These are phyloP conservation scores for Diorhabda carinulata DNA, from an alignment of 1,140 invertebrate genomes.

Conservation along the genomic window DNA sequence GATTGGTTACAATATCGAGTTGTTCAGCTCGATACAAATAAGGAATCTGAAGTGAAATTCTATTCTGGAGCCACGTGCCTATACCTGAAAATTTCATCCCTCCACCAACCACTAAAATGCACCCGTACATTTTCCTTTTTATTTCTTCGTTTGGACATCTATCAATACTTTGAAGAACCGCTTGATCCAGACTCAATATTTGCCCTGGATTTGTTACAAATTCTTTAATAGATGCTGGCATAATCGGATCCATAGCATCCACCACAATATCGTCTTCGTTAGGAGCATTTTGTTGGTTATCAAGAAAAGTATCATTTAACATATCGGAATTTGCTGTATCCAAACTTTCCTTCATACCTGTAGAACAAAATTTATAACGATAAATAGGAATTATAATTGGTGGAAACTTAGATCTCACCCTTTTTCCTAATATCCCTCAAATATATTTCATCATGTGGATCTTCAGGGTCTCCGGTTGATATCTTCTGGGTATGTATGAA, in stretches of 20 bases:
- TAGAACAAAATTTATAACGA: slow-evolving; percentile 41
- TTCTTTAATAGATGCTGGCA: slow-evolving; percentile 54
- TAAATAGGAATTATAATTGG: background rate
- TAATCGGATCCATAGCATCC: slow-evolving; percentile 64
- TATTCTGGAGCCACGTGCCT: slow-evolving; percentile 83
- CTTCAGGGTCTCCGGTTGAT: slow-evolving; percentile 79
- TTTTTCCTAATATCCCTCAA: slow-evolving; percentile 80
- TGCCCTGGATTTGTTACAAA: slow-evolving; percentile 69
- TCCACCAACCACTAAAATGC: slow-evolving; percentile 86
- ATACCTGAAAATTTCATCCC: slow-evolving; percentile 85
- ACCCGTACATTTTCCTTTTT: slow-evolving; percentile 92
- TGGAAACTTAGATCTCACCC: slow-evolving; percentile 16
- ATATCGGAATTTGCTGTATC: slow-evolving; percentile 49
- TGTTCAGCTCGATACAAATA: slow-evolving; percentile 74
- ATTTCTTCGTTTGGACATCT: slow-evolving; percentile 83
- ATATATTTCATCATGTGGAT: slow-evolving; percentile 91
- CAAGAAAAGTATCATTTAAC: slow-evolving; percentile 40
- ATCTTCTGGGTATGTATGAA: slow-evolving; percentile 68
- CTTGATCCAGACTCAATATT: slow-evolving; percentile 83
- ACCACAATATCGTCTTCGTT: slow-evolving; percentile 79
- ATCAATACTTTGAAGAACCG: slow-evolving; percentile 88
- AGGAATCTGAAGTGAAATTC: slow-evolving; percentile 79
- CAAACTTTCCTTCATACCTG: slow-evolving; percentile 62
- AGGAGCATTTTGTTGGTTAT: slow-evolving; percentile 45
- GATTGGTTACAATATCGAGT: slow-evolving; percentile 75